Base-by-base conservation (phyloP, 2,888 invertebrate species). In the Sarcophaga rosellei region DNA sequence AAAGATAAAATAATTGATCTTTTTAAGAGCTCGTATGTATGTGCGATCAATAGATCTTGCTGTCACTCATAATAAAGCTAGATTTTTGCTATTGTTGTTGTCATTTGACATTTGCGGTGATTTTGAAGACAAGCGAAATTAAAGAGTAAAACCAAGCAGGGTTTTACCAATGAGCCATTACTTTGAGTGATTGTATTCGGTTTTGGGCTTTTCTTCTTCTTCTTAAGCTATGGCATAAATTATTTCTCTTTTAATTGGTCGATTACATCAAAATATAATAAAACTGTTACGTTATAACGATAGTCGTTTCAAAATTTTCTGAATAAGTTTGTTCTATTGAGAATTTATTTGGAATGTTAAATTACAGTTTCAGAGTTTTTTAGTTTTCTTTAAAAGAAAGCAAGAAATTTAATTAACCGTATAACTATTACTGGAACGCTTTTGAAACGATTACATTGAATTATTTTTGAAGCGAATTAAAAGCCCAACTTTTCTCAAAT, bases 51-150 rank as follows among this genome's bases (percentile, higher is more conserved):
- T 85, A 85, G 87, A 85, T 85, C 83, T 73, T 73, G 69, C 82
- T 87, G 87, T 83, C 87, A 87, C 81, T 87, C 87, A 85, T 83
- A 85, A 87, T 87, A 85, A 86, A 84, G 84, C 63, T 65, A 69
- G 65, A 65, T 79, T 63, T 20, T 75, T 70, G 45, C 65, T 75
- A 15, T 61, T 17, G 45, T 68, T 74, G 53, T 74, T 84, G 70
- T 80, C 70, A 80, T 80, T 84, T 84, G 84, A 84, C 84, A 84
- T 84, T 84, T 84, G 84, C 79, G 84, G 84, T 84, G 79, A 84
- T 84, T 84, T 84, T 84, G 6, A 84, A 80, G 84, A 79, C 84
- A 84, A 79, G 69, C 53, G 53, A 82, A 72, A 72, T 77, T 82
- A 72, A 65, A 80, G 45, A 70, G 62, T 74, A 69, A 80, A 75